Evolutionary conservation across 2,888 invertebrate genomes (phyloP), one percentile per base, ranked within the genome.

Genomic region (Athalia rosae): DNA sequence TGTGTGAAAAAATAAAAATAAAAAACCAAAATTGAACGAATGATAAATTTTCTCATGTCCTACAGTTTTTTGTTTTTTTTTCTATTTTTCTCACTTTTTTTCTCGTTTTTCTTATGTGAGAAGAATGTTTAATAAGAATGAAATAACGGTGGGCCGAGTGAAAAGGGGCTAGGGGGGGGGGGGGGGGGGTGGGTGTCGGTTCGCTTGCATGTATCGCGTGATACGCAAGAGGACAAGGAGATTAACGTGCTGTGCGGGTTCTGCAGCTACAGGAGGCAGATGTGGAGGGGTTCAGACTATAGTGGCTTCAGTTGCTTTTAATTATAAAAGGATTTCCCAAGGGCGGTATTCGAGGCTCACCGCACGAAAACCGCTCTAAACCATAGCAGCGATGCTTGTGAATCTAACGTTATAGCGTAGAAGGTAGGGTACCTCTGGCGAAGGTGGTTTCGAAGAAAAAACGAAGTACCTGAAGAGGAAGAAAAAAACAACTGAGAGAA

Each of bases 261-360:
- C 74, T 74, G 28, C 74, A 28, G 28, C 28, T 28, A 28, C 28
- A 28, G 15, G 28, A 74, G 61, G 62, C 48, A 73, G 45, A 45
- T 59, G 59, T 4, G n/a, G 7, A 53, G 53, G 53, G 11, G n/a
- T 9, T n/a, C 9, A 74, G 47, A 48, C 61, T 48, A 48, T 59
- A 56, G 58, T 28, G 48, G 50, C 58, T 43, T 43, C 41, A 58
- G 74, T 61, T 74, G 74, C 41, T 74, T 74, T 74, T 74, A 74
- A 74, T 74, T 74, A 74, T 74, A 74, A 62, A 74, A 74, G 74
- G 74, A 74, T 74, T 74, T 74, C 74, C 74, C 74, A 11, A 59
- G 74, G 48, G 74, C 41, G 74, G 74, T 74, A 74, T 50, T 59
- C 74, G 71, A 58, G 74, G 28, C 41, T 74, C 48, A 74, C 74